Base-by-base conservation (phyloP, 2,888 invertebrate species). In the Axea sp. region DNA sequence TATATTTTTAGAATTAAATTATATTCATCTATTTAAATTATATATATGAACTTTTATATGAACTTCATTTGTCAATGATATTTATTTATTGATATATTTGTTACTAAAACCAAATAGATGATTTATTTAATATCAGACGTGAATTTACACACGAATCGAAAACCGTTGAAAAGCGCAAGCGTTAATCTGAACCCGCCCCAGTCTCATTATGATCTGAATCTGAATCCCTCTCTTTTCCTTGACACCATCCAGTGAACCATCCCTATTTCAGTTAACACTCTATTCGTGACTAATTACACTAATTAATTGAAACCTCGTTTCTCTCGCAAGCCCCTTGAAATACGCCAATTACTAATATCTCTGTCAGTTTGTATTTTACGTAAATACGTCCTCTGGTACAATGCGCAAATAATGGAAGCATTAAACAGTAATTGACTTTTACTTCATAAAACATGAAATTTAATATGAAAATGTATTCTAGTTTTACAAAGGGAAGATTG, bases 261-360 rank as follows among this genome's bases (percentile, higher is more conserved):
- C 77, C 80, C 79, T 78, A 79, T 81, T 81, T 76, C 83, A 84
- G 81, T 86, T 84, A 86, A 86, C 86, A 83, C 84, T 83, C 79
- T 80, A 81, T 79, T 82, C 77, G 78, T 77, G 80, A 83, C 84
- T 83, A 86, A 86, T 85, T 85, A 83, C 83, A 81, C 82, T 81
- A 83, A 83, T 84, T 84, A 84, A 86, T 83, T 81, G 81, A 81
- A 81, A 81, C 78, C 76, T 59, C 73, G 76, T 76, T 68, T 60
- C 77, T 78, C 76, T 60, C 47, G 49, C 51, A 73, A 60, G 59
- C 65, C 74, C 69, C 76, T 77, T 59, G 73, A 60, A 59, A 62
- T 67, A 60, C 39, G 65, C 77, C 77, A 80, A 78, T 81, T 79
- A 78, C 80, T 78, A 76, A 78, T 80, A 67, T 74, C 67, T 37